These are phyloP conservation scores for Zeus faber DNA, from an alignment of 2,113 vertebrate genomes.

Conservation along the genomic window DNA sequence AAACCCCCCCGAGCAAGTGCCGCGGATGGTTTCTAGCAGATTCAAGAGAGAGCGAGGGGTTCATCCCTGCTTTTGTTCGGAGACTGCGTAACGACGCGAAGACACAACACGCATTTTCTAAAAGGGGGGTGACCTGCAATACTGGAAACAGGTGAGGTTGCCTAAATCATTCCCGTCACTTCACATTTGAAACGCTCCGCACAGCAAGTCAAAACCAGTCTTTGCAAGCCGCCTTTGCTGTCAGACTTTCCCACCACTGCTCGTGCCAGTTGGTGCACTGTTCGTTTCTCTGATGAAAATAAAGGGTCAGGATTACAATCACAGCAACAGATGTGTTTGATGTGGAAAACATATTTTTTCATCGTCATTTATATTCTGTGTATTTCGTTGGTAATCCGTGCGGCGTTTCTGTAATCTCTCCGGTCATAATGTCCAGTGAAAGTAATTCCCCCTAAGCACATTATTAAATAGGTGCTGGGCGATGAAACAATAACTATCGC, in stretches of 20 bases:
- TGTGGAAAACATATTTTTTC: constrained; percentile 27
- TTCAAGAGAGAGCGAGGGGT: constrained; percentile 12
- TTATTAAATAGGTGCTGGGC: too few relatives aligned
- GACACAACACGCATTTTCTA: constrained; percentile 37
- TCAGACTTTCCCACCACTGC: constrained; percentile 29
- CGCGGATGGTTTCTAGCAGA: constrained; percentile 26
- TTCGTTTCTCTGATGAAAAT: constrained; percentile 20
- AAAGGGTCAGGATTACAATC: constrained; percentile 19
- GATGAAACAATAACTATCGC: too few relatives aligned
- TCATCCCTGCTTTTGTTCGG: constrained; percentile 21
- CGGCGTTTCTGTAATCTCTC: too few relatives aligned
- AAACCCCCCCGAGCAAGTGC: constrained; percentile 36
- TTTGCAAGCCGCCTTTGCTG: constrained; percentile 45
- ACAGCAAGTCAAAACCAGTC: constrained; percentile 69
- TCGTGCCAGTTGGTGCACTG: constrained; percentile 20
- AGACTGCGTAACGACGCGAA: constrained; percentile 44
- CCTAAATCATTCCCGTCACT: constrained; percentile 63
- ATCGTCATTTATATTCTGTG: constrained; percentile 19
- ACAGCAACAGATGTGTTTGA: constrained; percentile 34
- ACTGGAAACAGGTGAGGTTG: constrained; percentile 67
- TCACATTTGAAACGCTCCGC: constrained; percentile 65
- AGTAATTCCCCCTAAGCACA: too few relatives aligned
- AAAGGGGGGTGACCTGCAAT: constrained; percentile 33
- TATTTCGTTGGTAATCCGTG: constrained; percentile 28
- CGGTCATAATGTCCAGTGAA: too few relatives aligned